Conservation (phyloP, 2,888 invertebrate species). For the Ectobius pallidus region DNA sequence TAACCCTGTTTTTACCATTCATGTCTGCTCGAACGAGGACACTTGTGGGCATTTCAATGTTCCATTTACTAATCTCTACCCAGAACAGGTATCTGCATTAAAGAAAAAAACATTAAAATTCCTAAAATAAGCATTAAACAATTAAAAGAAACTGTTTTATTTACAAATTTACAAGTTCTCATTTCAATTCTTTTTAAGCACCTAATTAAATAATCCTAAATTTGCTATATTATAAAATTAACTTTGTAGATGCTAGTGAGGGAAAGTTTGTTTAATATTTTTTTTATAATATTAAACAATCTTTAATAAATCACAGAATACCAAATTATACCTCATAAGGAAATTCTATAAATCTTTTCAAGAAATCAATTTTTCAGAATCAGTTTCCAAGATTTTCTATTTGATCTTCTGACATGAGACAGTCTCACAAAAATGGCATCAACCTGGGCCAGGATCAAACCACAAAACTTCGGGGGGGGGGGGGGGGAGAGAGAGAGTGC, state of each 20-base stretch:
- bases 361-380: no score
- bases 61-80: slow-evolving; percentile 49
- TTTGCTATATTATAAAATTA: slow-evolving; percentile 51
- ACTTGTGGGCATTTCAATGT: slow-evolving; percentile 45
- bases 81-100: slow-evolving; percentile 53
- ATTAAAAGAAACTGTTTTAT: slow-evolving; percentile 43
- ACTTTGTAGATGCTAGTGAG: not conserved
- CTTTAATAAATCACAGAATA: no score
- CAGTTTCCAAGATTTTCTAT: no score
- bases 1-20: slow-evolving; percentile 57
- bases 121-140: not conserved
- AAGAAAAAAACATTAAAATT: not conserved
- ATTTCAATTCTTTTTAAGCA: not conserved
- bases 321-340: no score
- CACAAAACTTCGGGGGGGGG: no score
- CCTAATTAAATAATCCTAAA: not conserved
- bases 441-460: no score
- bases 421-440: no score
- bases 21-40: slow-evolving; percentile 57
- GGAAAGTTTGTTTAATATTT: not conserved
- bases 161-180: not conserved
- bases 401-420: no score
- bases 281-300: not conserved
- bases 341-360: no score
- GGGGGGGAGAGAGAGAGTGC: no score